Percentiles rank a stretch among this genome's conserved stretches.
Evolutionary conservation across 1,140 invertebrate genomes (phyloP).

Genomic region (Mycetomoellerius zeteki): DNA sequence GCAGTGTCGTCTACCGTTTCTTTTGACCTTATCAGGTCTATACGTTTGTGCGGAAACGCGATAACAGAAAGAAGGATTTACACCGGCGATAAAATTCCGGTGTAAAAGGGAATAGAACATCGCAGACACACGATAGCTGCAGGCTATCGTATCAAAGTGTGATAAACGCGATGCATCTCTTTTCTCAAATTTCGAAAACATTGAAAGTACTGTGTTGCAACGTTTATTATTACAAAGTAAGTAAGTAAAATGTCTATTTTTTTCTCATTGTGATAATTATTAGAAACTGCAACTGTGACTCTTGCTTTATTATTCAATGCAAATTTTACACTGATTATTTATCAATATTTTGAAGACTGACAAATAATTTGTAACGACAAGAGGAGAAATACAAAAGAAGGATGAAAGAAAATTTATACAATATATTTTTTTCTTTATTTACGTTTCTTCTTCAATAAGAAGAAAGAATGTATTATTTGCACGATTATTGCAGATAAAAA

Average conservation of each 20-base stretch:
- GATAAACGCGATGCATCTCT: conserved; percentile 43
- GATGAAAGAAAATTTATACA: background rate
- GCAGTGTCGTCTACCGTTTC: conserved; percentile 32
- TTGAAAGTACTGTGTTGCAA: background rate
- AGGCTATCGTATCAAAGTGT: conserved; percentile 13
- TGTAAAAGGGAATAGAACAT: conserved; percentile 67
- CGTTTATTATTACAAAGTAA: background rate
- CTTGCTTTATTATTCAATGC: background rate
- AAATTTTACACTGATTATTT: background rate
- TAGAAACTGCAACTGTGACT: background rate
- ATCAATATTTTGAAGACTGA: background rate
- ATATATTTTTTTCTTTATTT: background rate
- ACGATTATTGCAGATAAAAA: background rate
- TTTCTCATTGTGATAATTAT: background rate
- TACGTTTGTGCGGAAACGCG: conserved; percentile 59
- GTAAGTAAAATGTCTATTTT: background rate
- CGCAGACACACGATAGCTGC: conserved; percentile 34
- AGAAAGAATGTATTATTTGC: background rate
- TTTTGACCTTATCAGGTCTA: conserved; percentile 60
- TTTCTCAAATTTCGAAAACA: conserved; percentile 17
- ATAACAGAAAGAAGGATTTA: conserved; percentile 40
- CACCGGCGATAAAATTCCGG: conserved; percentile 62
- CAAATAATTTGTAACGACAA: background rate
- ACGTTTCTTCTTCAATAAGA: background rate
- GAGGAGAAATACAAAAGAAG: background rate